Conservation (phyloP, 2,888 invertebrate genomes). For the Parnassius mnemosyne region DNA sequence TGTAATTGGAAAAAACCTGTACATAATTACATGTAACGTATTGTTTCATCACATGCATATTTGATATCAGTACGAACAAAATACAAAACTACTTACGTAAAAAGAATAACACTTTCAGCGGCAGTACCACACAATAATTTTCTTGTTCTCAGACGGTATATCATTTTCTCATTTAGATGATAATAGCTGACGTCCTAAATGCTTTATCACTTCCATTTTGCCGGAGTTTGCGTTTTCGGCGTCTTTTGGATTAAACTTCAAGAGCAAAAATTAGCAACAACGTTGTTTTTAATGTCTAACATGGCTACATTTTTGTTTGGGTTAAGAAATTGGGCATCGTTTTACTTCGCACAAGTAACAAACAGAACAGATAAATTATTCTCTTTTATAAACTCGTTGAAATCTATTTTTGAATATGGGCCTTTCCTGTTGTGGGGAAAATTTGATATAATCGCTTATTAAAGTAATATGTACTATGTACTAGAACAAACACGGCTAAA, state of each 20-base stretch:
- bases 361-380: no score
- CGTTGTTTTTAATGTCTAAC: no score
- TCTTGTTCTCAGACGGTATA: constrained; percentile 26
- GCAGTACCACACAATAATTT: constrained; percentile 19
- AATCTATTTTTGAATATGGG: no score
- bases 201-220: constrained; percentile 63
- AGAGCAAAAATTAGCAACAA: constrained; percentile 9
- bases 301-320: no score
- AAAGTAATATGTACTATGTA: no score
- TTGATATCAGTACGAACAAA: not conserved
- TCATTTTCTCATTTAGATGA: constrained; percentile 43
- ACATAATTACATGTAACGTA: not conserved
- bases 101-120: constrained; percentile 8
- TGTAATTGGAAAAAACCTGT: not conserved
- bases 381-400: no score
- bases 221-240: constrained; percentile 42
- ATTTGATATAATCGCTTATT: no score
- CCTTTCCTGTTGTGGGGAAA: no score
- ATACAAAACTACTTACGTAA: constrained; percentile 16
- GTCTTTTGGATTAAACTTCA: constrained; percentile 37
- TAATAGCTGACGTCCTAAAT: constrained; percentile 61
- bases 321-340: no score
- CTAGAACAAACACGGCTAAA: no score
- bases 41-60: not conserved
- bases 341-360: no score